Evolutionary conservation across 2,797 vertebrate species (phyloP), one percentile per base, ranked within the genome.

Genomic region (Xiphophorus birchmanni): DNA sequence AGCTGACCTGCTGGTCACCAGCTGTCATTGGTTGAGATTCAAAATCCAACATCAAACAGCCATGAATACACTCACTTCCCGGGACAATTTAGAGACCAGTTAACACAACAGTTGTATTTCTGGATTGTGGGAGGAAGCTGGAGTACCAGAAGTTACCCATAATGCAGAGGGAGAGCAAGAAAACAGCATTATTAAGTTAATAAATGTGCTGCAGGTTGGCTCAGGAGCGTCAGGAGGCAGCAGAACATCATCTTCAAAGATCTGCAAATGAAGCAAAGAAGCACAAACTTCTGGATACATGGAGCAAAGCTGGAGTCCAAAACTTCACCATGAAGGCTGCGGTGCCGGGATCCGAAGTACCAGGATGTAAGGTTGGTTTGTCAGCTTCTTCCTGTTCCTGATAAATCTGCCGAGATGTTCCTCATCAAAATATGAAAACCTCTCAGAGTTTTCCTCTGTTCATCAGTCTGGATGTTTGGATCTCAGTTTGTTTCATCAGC

Each of bases 261-360:
- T 89, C 91, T 1, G 84, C 84, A 4, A 82, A 17, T 11, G 79
- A 73, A 60, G 90, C 94, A 1, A 40, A 87, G 44, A 89, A 80
- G 73, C 45, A 40, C 10, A 82, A 81, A 77, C 82, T 96, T 11
- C 40, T 96, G 80, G 94, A 95, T 78, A 96, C 97, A 0, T 80
- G 97, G 76, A 96, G 95, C 85, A 94, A 94, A 81, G 96, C 92
- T 0, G 96, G 97, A 29, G 93, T 97, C 60, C 91, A 96, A 37
- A 95, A 97, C 84, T 99, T 99, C 80, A 96, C 95, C 74, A 96
- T 98, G 97, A 99, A 97, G 93, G 91, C 96, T 7, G 99, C 98
- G 0, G 98, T 99, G 44, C 99, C 99, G 4, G 99, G 99, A 73
- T 99, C 98, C 0, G 98, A 99, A 93, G 93, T 99, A 44, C 97